Evolutionary conservation across 2,888 invertebrate species (phyloP).

Genomic region (Pseudococcus jackbeardsleyi): DNA sequence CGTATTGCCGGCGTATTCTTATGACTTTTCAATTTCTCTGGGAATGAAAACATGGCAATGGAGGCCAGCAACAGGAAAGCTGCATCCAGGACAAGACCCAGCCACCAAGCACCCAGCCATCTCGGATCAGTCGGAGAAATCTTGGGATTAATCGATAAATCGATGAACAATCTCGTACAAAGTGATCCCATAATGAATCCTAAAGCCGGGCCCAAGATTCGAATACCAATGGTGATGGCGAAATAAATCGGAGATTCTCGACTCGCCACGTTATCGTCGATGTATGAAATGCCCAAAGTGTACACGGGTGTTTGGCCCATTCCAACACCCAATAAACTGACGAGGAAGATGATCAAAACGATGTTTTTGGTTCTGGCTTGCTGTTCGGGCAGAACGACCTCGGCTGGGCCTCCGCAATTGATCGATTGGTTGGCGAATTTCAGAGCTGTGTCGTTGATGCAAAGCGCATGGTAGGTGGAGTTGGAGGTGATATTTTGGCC

Average conservation of each 20-base stretch:
- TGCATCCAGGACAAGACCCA: constrained; percentile 89
- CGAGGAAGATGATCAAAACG: constrained; percentile 89
- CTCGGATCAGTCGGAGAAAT: constrained; percentile 85
- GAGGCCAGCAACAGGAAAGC: constrained; percentile 86
- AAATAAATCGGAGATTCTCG: constrained; percentile 93
- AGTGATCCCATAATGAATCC: constrained; percentile 91
- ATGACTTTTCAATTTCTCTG: constrained; percentile 76
- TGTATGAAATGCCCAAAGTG: constrained; percentile 92
- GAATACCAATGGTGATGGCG: constrained; percentile 91
- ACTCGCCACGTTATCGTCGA: constrained; percentile 93
- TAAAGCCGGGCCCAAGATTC: constrained; percentile 90
- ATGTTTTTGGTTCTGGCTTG: constrained; percentile 84
- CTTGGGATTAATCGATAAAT: constrained; percentile 81
- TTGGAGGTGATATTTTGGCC: constrained; percentile 8
- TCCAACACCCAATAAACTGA: constrained; percentile 88
- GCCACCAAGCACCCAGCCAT: constrained; percentile 99
- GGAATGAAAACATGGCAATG: constrained; percentile 91
- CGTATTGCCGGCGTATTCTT: constrained; percentile 66
- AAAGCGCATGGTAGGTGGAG: neutral
- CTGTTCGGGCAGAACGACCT: constrained; percentile 76
- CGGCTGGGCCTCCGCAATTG: constrained; percentile 72
- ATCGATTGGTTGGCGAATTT: neutral
- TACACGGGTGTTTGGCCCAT: constrained; percentile 94
- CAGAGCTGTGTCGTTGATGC: constrained; percentile 18
- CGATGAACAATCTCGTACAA: constrained; percentile 89